These are phyloP conservation scores for Tachysurus vachellii DNA, from an alignment of 2,113 vertebrate genomes.

Conservation along the genomic window DNA sequence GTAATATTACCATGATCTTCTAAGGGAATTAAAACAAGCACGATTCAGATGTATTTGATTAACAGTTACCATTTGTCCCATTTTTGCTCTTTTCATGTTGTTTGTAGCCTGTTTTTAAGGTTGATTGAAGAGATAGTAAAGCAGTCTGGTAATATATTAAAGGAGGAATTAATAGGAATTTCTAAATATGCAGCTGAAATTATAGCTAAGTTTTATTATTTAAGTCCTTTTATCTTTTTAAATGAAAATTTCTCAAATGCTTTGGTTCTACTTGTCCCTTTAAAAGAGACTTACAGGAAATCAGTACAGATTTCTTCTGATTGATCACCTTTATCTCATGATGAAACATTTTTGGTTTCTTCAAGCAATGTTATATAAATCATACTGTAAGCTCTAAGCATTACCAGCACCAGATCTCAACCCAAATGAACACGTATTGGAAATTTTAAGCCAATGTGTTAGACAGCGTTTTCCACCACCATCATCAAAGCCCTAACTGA, in stretches of 20 bases:
- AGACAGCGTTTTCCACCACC: neutral
- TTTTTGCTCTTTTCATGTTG: conserved; percentile 41
- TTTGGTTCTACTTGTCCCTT: neutral
- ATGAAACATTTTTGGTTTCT: neutral
- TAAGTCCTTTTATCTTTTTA: neutral
- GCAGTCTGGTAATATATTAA: conserved; percentile 1
- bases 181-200: conserved; percentile 6
- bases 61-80: conserved; percentile 42
- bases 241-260: neutral
- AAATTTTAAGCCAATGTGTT: neutral
- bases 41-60: conserved; percentile 67
- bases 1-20: conserved; percentile 52
- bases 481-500: conserved; percentile 1
- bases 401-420: neutral
- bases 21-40: conserved; percentile 49
- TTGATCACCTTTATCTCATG: neutral
- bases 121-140: conserved; percentile 9
- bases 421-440: neutral
- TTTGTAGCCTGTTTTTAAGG: conserved; percentile 13
- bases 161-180: neutral
- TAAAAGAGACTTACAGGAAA: neutral
- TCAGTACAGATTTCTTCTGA: neutral
- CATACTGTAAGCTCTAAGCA: neutral
- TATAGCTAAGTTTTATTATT: neutral
- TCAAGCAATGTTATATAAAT: neutral